Evolutionary conservation across 2,797 vertebrate species (phyloP).

Genomic region (Parauchenoglanis ngamensis): DNA sequence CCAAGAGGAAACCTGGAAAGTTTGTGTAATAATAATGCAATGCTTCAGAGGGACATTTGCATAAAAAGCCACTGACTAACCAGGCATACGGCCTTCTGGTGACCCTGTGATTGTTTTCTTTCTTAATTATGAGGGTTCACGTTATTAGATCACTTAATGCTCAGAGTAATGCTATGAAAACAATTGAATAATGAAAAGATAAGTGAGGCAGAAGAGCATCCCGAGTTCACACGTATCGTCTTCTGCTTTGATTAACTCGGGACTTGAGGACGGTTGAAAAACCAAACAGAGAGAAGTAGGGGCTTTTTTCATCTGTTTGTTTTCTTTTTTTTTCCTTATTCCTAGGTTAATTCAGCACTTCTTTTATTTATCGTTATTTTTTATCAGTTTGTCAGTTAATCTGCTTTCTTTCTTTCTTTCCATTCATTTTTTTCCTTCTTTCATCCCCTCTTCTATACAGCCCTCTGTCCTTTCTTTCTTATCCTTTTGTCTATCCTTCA

Average conservation of each 20-base stretch:
- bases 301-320: not conserved
- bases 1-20: constrained; percentile 5
- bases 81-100: constrained; percentile 18
- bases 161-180: constrained; percentile 13
- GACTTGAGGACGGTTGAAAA: not conserved
- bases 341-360: not conserved
- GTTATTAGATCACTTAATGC: constrained; percentile 44
- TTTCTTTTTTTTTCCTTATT: not conserved
- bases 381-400: not conserved
- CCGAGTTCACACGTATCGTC: not conserved
- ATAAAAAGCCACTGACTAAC: constrained; percentile 15
- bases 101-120: constrained; percentile 22
- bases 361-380: not conserved
- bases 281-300: not conserved
- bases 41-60: constrained; percentile 11
- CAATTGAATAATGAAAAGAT: not conserved
- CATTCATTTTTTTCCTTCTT: not conserved
- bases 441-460: not conserved
- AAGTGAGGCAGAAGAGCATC: constrained; percentile 7
- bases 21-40: constrained; percentile 19
- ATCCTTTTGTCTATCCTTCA: not conserved
- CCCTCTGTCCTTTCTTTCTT: not conserved
- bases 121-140: constrained; percentile 31
- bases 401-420: not conserved
- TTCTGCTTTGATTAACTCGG: not conserved